Evolutionary conservation across 2,113 vertebrate species (phyloP).

Genomic region (Rhinolophus ferrumequinum): DNA sequence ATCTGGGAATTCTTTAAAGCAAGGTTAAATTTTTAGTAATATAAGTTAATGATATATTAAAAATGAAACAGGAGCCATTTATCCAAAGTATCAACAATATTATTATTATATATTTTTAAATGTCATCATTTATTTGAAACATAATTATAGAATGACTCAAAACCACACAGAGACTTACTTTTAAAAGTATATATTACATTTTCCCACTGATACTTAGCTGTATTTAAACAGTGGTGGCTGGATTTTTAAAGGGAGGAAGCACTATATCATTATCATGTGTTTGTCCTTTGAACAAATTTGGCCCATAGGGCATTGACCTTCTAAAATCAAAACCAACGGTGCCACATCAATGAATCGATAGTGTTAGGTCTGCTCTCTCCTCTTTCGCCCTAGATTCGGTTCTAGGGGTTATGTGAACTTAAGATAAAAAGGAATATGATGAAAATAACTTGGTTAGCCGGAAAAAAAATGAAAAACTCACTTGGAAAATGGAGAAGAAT

Average conservation of each 20-base stretch:
- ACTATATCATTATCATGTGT: constrained; percentile 45
- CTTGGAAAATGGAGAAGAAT: constrained; percentile 27
- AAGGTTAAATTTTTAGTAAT: constrained; percentile 66
- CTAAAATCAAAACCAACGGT: constrained; percentile 61
- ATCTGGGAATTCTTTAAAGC: constrained; percentile 54
- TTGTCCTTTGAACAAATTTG: constrained; percentile 61
- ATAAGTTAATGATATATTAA: constrained; percentile 68
- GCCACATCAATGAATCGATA: constrained; percentile 72
- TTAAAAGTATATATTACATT: constrained; percentile 31
- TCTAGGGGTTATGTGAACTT: constrained; percentile 69
- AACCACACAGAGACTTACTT: constrained; percentile 37
- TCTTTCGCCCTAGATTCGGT: constrained; percentile 74
- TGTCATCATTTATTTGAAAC: constrained; percentile 72
- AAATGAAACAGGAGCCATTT: constrained; percentile 69
- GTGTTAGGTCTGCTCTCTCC: constrained; percentile 53
- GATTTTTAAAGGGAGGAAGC: constrained; percentile 52
- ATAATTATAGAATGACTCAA: constrained; percentile 65
- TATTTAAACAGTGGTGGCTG: constrained; percentile 44
- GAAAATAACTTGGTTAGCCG: constrained; percentile 64
- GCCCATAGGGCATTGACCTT: constrained; percentile 14
- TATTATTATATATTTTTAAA: constrained; percentile 69
- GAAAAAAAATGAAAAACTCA: background rate
- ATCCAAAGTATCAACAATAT: constrained; percentile 66
- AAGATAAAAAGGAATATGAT: constrained; percentile 69
- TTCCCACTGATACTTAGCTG: constrained; percentile 45